A percentile compares a stretch with the other conserved stretches of the same genome.
Conservation (phyloP, 2,888 invertebrate genomes). For the Trichacis sp. region DNA sequence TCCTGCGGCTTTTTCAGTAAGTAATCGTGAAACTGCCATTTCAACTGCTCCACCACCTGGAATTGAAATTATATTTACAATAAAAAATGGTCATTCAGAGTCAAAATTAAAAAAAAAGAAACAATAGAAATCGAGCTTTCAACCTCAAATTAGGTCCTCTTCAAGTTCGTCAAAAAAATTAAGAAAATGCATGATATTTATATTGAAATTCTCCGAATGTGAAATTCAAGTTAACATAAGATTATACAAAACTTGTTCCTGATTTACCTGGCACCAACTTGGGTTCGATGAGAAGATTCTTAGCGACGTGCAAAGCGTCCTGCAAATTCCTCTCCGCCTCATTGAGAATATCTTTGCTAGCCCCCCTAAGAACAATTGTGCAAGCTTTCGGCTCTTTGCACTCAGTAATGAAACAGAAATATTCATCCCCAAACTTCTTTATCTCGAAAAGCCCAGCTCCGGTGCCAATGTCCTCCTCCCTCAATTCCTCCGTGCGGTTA, state of each 20-base stretch:
- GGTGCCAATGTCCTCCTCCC: constrained; percentile 93
- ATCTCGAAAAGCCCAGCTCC: constrained; percentile 97
- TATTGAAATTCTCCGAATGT: too few species aligned
- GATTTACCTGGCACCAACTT: constrained; percentile 64
- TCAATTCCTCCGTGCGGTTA: constrained; percentile 95
- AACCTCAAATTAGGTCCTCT: too few species aligned
- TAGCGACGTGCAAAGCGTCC: constrained; percentile 96
- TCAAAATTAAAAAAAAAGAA: too few species aligned
- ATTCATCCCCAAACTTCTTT: constrained; percentile 93
- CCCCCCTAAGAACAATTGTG: constrained; percentile 94
- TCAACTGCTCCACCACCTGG: constrained; percentile 97
- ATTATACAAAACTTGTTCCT: too few species aligned
- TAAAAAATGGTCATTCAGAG: too few species aligned
- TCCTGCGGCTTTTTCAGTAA: constrained; percentile 83
- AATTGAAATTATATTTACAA: too few species aligned
- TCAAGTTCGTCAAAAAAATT: too few species aligned
- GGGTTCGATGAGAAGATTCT: constrained; percentile 87
- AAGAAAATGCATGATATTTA: too few species aligned
- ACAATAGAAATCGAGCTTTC: too few species aligned
- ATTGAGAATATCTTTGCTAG: constrained; percentile 96
- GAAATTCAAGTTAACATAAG: too few species aligned
- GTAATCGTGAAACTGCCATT: constrained; percentile 90
- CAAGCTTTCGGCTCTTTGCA: constrained; percentile 98
- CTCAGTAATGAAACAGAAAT: constrained; percentile 92
- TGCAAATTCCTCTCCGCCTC: constrained; percentile 96